Base-by-base conservation (phyloP, 2,888 invertebrate species). In the Schizaphis graminum region DNA sequence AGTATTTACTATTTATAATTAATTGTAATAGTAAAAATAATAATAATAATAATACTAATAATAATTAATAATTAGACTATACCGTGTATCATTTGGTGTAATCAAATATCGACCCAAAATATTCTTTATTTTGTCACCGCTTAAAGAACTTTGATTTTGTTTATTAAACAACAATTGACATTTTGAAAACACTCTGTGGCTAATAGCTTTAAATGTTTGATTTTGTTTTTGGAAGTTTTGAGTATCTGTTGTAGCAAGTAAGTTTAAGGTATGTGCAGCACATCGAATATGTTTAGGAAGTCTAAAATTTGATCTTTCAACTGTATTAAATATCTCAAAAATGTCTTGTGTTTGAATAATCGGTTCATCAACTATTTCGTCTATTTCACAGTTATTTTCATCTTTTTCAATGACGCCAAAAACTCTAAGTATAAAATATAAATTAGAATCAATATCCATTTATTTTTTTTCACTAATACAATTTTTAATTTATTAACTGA, bases 71-170 rank as follows among this genome's bases (percentile, higher is more conserved):
- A 57, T 57, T 57, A 57, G 57, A 57, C 57, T 57, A 77, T 77
- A 77, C 35, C 77, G 77, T 77, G 77, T 77, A 77, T 77, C 77
- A 77, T 77, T 77, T 77, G 77, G 77, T 21, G 35, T 77, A 21
- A 77, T 77, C 21, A 77, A 77, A 77, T 77, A 77, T 77, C 77
- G 77, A 77, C 77, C 77, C 21, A 77, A 7, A 77, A 7, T 4
- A 77, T 77, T 77, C 21, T 77, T 41, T 21, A 77, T 77, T 77
- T 77, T n/a, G 21, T 77, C 77, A 21, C 5, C 77, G 4, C 35
- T 1, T 10, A 77, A 35, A 21, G 77, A 10, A 77, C 77, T 77
- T 21, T 21, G 13, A 41, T 77, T 77, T 77, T 77, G 77, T 35
- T 77, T 77, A 41, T 77, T 77, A 7, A 77, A 77, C 13, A 77